Evolutionary conservation across 1,140 invertebrate genomes (phyloP).

Genomic region (Tetramorium parvispinum): DNA sequence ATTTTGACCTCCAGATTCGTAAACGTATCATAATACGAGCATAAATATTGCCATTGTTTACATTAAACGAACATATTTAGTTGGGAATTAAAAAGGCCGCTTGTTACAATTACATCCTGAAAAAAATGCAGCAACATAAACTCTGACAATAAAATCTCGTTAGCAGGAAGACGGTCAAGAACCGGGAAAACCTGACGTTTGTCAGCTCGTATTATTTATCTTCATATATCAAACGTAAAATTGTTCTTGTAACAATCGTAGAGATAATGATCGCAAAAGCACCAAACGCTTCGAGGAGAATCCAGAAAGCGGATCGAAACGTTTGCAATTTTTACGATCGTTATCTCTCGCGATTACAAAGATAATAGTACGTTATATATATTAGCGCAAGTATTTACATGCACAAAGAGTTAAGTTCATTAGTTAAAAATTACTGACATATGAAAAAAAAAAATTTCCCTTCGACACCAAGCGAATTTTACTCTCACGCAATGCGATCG

Average conservation of each 20-base stretch:
- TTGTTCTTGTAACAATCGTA: not conserved
- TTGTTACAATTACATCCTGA: not conserved
- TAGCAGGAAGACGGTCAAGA: not conserved
- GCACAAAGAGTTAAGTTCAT: not conserved
- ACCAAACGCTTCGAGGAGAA: not conserved
- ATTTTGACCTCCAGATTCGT: slow-evolving; percentile 19
- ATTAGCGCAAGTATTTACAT: not conserved
- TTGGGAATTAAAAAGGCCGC: not conserved
- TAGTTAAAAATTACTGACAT: not conserved
- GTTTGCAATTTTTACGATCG: not conserved
- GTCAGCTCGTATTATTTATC: not conserved
- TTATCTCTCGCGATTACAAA: not conserved
- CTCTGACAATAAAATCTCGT: not conserved
- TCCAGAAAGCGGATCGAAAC: not conserved
- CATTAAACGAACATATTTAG: not conserved
- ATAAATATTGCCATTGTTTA: not conserved
- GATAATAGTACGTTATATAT: not conserved
- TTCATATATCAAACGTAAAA: not conserved
- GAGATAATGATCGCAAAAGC: not conserved
- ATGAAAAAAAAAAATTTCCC: not conserved
- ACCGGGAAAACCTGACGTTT: not conserved
- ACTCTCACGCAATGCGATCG: not conserved
- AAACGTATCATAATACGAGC: not conserved
- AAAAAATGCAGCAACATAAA: not conserved
- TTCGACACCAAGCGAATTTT: not conserved